Evolutionary conservation across 2,888 invertebrate genomes (phyloP), one percentile per base, ranked within the genome.

Genomic region (Nomada fabriciana): DNA sequence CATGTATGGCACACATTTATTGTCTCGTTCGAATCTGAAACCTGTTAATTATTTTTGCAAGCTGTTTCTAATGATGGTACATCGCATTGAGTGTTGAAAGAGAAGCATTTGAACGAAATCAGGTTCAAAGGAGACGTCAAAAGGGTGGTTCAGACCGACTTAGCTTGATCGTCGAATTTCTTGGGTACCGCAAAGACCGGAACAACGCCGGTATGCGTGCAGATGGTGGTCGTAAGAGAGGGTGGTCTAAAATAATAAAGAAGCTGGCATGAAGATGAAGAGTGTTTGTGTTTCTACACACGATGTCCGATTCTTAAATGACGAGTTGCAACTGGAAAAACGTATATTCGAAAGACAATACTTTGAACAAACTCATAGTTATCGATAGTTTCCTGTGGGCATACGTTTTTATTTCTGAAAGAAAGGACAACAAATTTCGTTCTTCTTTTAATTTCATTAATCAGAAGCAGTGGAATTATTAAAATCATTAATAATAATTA

Each of bases 171-270:
- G 82, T 70, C 64, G 60, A 63, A 76, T 50, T 64, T 42, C 70
- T 65, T 61, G 43, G 70, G 50, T 52, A 61, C 68, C 60, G 61
- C 79, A 85, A 80, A 74, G 78, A 55, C 73, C 69, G 80, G 74
- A 83, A 83, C 72, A 78, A 74, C 75, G 68, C 73, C 88, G 89
- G 91, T 84, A 90, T 91, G 92, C 83, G 71, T 86, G 76, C 92
- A 92, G 89, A 92, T 92, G 92, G 90, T 82, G 84, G 87, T 84
- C 85, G 84, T 90, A 88, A 87, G 70, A 67, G 89, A 89, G 85
- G 89, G 82, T 89, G 82, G 89, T 90, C 88, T 91, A 90, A 90
- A 91, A 91, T 91, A 91, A 91, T 91, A 92, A 92, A 92, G 90
- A 90, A 85, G 87, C 85, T 82, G 82, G 85, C 86, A 89, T 76